Conservation (phyloP, 1,140 invertebrate genomes). For the Dendrolimus kikuchii region DNA sequence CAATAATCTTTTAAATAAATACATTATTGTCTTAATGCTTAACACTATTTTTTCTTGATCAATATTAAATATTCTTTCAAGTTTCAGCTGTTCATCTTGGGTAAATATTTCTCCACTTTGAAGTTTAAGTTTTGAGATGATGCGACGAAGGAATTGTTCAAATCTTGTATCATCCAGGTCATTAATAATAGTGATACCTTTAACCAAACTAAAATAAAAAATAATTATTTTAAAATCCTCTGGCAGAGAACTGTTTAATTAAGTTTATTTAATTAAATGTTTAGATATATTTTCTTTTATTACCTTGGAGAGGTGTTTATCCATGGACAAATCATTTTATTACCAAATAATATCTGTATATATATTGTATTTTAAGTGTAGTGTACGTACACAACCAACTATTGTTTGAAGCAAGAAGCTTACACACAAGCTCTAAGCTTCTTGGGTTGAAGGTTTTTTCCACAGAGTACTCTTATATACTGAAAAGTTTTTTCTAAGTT, state of each 20-base stretch:
- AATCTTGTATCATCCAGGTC: constrained; percentile 44
- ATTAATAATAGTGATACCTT: constrained; percentile 45
- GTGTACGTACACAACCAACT: background rate
- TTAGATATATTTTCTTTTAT: constrained; percentile 1
- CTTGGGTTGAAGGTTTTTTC: too few relatives aligned
- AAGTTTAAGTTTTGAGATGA: constrained; percentile 42
- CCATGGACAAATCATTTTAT: constrained; percentile 25
- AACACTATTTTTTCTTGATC: constrained; percentile 39
- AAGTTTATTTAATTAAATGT: too few relatives aligned
- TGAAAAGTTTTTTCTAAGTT: too few relatives aligned
- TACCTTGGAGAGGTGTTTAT: constrained; percentile 38
- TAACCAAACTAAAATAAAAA: constrained; percentile 39
- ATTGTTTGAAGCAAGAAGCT: too few relatives aligned
- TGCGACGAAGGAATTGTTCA: constrained; percentile 52
- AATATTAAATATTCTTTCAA: constrained; percentile 54
- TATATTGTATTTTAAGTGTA: too few relatives aligned
- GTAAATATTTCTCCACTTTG: constrained; percentile 50
- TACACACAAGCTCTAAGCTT: too few relatives aligned
- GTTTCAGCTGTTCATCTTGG: constrained; percentile 46
- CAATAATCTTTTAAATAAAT: constrained; percentile 50
- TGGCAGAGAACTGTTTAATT: too few relatives aligned
- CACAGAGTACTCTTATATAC: too few relatives aligned
- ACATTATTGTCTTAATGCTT: constrained; percentile 48
- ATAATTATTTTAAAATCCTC: too few relatives aligned
- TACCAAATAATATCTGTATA: background rate